Evolutionary conservation across 2,888 invertebrate species (phyloP), one percentile per base, ranked within the genome.

Genomic region (Temnothorax unifasciatus): DNA sequence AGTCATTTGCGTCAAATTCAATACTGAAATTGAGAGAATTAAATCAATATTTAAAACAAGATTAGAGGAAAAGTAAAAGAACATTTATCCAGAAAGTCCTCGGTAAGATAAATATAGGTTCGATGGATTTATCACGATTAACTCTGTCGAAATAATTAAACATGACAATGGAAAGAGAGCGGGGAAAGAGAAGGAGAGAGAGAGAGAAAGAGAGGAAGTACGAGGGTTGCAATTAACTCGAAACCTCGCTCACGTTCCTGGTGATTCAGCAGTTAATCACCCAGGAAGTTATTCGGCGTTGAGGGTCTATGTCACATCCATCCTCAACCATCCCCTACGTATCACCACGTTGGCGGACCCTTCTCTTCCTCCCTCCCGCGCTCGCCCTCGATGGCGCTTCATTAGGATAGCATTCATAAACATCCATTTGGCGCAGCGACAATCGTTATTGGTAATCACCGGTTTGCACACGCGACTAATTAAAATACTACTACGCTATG

Each of bases 211-310:
- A n/a, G 81, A 44, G 59, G 21, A 29, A 63, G 73, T 79, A 69
- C 64, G 69, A 77, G 82, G 69, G 71, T 61, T 83, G 89, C 89
- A 89, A 90, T 90, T 90, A 90, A 87, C 88, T 87, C 83, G 86
- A 85, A 89, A 90, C 90, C 89, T 88, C 89, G 86, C 83, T 73
- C 82, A 79, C 89, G 87, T 90, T 90, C 88, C 88, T 82, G 85
- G 77, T 85, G 85, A 89, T 90, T 90, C 90, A 84, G 88, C 84
- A 89, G 89, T 90, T 90, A 90, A 90, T 90, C 90, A 87, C 88
- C 83, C 84, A 79, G 89, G 85, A 90, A 90, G 89, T 90, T 90
- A 89, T 85, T 86, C 86, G 87, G 85, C 88, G 85, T 83, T 81
- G 85, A 52, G 81, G 71, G 69, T 50, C 76, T 66, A 61, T 84